Evolutionary conservation across 1,140 invertebrate genomes (phyloP).

Genomic region (Lutraria rhynchaena): DNA sequence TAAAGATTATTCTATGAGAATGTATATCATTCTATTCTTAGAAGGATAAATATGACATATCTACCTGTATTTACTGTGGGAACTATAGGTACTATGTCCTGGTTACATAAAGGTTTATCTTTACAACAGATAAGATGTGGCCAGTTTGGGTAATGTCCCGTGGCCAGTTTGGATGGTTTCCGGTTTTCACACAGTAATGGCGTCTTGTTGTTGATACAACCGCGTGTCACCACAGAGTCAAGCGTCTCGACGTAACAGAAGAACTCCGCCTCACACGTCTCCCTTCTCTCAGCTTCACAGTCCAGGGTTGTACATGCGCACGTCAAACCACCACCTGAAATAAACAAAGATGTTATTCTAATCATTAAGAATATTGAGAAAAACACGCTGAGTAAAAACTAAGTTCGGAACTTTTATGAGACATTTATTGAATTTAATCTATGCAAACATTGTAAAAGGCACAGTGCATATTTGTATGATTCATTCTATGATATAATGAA

Average conservation of each 20-base stretch:
- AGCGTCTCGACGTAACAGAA: constrained; percentile 73
- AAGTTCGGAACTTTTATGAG: neutral
- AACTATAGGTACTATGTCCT: constrained; percentile 22
- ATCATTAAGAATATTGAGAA: neutral
- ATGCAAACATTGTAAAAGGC: too few relatives aligned
- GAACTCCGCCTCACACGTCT: constrained; percentile 66
- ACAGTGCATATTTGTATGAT: too few relatives aligned
- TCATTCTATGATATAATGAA: too few relatives aligned
- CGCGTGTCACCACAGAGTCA: constrained; percentile 64
- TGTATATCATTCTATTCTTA: too few relatives aligned
- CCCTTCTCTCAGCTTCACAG: constrained; percentile 64
- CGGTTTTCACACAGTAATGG: constrained; percentile 77
- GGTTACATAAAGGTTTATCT: constrained; percentile 74
- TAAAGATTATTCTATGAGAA: too few relatives aligned
- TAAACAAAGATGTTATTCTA: neutral
- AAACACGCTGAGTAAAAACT: too few relatives aligned
- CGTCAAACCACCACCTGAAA: constrained; percentile 62
- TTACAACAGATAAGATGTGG: constrained; percentile 74
- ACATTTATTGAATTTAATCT: too few relatives aligned
- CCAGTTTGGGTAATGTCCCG: constrained; percentile 62
- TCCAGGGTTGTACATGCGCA: constrained; percentile 75
- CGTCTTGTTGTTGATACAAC: constrained; percentile 71
- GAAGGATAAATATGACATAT: neutral
- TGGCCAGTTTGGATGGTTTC: constrained; percentile 61
- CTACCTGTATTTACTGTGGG: constrained; percentile 29